These are phyloP conservation scores for Sarcophaga carnaria DNA, from an alignment of 2,888 invertebrate species.

Conservation along the genomic window DNA sequence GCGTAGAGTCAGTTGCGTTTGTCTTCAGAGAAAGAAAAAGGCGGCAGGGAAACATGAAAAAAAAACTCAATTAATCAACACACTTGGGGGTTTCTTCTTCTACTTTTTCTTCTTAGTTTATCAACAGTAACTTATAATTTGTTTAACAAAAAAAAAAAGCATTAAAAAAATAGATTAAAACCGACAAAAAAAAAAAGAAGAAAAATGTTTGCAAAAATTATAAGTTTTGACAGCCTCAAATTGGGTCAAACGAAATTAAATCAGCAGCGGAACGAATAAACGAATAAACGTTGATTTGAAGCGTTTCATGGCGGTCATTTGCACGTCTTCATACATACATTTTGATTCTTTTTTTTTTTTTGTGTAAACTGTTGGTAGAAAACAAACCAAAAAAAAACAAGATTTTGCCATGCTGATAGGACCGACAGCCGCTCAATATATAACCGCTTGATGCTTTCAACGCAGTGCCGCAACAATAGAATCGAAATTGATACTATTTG, in stretches of 20 bases:
- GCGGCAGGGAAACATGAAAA: background rate
- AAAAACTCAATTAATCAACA: conserved; percentile 72
- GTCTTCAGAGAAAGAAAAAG: background rate
- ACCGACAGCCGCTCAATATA: background rate
- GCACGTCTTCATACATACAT: background rate
- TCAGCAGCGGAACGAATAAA: conserved; percentile 26
- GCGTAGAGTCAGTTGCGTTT: background rate
- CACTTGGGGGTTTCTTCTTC: conserved; percentile 66
- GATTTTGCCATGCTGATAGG: background rate
- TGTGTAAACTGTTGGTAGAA: background rate
- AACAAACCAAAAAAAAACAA: background rate
- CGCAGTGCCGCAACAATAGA: background rate
- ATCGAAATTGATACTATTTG: conserved; percentile 47
- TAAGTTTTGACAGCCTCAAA: conserved; percentile 72
- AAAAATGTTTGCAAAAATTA: conserved; percentile 64
- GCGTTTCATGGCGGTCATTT: background rate
- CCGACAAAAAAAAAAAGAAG: conserved; percentile 15
- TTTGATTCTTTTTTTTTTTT: too few species aligned
- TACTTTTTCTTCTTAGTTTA: background rate
- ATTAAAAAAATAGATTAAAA: background rate
- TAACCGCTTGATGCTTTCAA: conserved; percentile 29
- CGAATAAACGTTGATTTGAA: background rate
- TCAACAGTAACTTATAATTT: too few species aligned
- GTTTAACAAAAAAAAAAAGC: too few species aligned
- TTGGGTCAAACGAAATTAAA: conserved; percentile 74